Conservation (phyloP, 2,888 invertebrate genomes). For the Pachymerium ferrugineum region DNA sequence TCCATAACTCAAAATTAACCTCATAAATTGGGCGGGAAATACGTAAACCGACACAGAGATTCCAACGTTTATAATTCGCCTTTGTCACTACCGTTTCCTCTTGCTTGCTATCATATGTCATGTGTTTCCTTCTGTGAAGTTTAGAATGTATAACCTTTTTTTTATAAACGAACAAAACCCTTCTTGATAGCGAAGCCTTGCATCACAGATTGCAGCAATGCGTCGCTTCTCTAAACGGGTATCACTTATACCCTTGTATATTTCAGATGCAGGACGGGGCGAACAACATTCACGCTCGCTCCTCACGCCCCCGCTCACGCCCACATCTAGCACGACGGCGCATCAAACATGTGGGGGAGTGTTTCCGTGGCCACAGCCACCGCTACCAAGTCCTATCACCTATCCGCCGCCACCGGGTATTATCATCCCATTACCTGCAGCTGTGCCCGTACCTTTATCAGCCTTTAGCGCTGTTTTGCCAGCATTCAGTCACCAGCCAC, state of each 20-base stretch:
- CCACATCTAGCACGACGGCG: conserved; percentile 5
- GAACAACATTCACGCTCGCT: background rate
- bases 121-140: too few relatives aligned
- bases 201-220: background rate
- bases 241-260: background rate
- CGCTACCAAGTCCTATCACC: background rate
- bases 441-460: conserved; percentile 20
- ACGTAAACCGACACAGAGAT: too few relatives aligned
- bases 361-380: conserved; percentile 14
- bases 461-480: conserved; percentile 31
- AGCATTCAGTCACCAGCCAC: background rate
- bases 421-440: background rate
- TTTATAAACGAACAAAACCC: too few relatives aligned
- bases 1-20: too few relatives aligned
- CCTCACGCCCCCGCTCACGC: conserved; percentile 28
- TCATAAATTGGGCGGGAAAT: too few relatives aligned
- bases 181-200: background rate
- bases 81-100: too few relatives aligned
- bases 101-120: too few relatives aligned
- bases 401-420: background rate
- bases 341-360: conserved; percentile 2
- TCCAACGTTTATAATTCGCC: too few relatives aligned
- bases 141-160: too few relatives aligned
- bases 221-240: background rate
- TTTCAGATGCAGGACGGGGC: background rate